Evolutionary conservation across 2,797 vertebrate genomes (phyloP), one percentile per base, ranked within the genome.

Genomic region (Platyrinchus mystaceus): DNA sequence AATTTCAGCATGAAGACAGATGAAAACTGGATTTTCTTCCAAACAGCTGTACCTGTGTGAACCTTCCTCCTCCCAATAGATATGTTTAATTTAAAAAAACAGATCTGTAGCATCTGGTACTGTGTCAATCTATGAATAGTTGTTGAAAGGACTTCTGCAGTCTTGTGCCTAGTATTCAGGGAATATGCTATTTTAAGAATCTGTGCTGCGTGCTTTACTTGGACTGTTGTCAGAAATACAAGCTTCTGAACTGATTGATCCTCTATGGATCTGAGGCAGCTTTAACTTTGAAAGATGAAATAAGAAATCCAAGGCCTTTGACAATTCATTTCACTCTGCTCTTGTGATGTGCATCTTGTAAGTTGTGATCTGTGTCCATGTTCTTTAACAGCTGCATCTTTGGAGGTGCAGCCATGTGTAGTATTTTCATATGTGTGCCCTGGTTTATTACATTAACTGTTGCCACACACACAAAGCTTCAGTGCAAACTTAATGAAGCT

Each of bases 111-210:
- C 44, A 77, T 87, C 62, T 95, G 64, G 14, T 94, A 77, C 27
- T 71, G 14, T 84, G 63, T 84, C 80, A 89, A 1, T 85, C 62
- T 63, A 46, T 84, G 63, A 94, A 53, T 67, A 92, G 58, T 32
- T 87, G 60, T 83, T 85, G 47, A 92, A 90, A 83, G 49, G 64
- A 60, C 67, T 91, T 75, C 20, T 73, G 60, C 78, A 66, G 55
- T 80, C 68, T 85, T 16, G 12, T 83, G 68, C 36, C 32, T 78
- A 21, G 41, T 75, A 23, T 77, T 87, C 46, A 83, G 94, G 91
- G 73, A 95, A 75, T 90, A 92, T 89, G 27, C 50, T 94, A 58
- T 91, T 94, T 89, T 85, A 81, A 75, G 68, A 93, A 53, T 74
- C 34, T 56, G 36, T 80, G 44, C 68, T 82, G 43, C 14, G 4